Evolutionary conservation across 1,140 invertebrate genomes (phyloP), one percentile per base, ranked within the genome.

Genomic region (Aporrectodea caliginosa): DNA sequence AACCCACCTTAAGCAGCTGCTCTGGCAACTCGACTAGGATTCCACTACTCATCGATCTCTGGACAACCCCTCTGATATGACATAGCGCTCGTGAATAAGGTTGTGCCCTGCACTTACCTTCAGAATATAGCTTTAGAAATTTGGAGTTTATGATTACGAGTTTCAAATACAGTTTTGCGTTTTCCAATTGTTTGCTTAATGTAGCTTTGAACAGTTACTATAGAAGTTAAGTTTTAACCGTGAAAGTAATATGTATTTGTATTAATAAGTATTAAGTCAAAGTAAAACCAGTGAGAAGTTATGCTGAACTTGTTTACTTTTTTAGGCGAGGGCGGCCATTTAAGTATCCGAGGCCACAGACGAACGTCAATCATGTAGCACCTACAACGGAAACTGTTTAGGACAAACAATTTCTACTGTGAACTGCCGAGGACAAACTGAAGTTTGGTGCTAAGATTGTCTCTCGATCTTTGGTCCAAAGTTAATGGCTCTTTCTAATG

Each of bases 271-370:
- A 58, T 58, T 58, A 12, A 58, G 22, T 58, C 22, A 12, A 12
- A 12, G 22, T 58, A 58, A 6, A 58, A 12, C 22, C 22, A 58
- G 6, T 12, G 6, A 58, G 6, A 58, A 12, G 43, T 58, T 58
- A 22, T 22, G 6, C 6, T 58, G 6, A 12, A 22, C 6, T 6
- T 58, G 43, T 58, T 58, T 58, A n/a, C 43, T 12, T 58, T 58
- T 74, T 34, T 31, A 74, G 73, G 73, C 31, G 73, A 34, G 73
- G 73, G 32, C 73, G 73, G 0, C 73, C 73, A 30, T 33, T 74
- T 22, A 74, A 74, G 32, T 74, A 74, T n/a, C 73, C 73, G 6
- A n/a, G 73, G 2, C 31, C 31, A 31, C 31, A 74, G 32, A 33
- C 31, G 27, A 74, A 30, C 29, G 73, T 33, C 1, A 74, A 34